These are phyloP conservation scores for Rhingia campestris DNA, from an alignment of 2,888 invertebrate genomes.

Conservation along the genomic window DNA sequence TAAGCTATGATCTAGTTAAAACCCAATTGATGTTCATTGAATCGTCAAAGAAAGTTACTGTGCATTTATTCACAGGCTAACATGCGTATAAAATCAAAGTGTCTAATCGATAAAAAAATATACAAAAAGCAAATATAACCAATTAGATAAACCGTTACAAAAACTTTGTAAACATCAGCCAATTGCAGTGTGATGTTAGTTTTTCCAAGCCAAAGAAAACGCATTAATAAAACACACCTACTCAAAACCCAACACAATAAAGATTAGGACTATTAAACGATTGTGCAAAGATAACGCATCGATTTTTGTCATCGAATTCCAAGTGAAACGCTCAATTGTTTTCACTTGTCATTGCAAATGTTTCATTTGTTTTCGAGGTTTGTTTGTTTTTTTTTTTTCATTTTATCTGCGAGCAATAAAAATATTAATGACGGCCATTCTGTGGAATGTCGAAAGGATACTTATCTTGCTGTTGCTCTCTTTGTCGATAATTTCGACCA, in stretches of 20 bases:
- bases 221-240: not conserved
- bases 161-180: not conserved
- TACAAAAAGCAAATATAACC: no score
- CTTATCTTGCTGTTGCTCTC: not conserved
- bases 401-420: constrained; percentile 9
- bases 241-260: not conserved
- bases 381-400: no score
- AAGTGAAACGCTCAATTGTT: constrained; percentile 19
- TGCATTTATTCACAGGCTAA: no score
- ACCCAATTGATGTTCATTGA: no score
- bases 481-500: constrained; percentile 43
- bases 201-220: not conserved
- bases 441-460: constrained; percentile 20
- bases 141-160: not conserved
- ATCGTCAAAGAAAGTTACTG: no score
- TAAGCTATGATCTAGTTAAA: no score
- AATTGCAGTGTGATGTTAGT: not conserved
- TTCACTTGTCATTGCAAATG: constrained; percentile 7
- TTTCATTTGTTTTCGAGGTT: constrained; percentile 7
- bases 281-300: constrained; percentile 11
- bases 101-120: no score
- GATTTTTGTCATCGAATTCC: constrained; percentile 24
- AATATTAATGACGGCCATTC: constrained; percentile 27
- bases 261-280: constrained; percentile 15
- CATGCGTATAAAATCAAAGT: no score